Base-by-base conservation (phyloP, 2,888 invertebrate genomes). In the Andrena haemorrhoa region DNA sequence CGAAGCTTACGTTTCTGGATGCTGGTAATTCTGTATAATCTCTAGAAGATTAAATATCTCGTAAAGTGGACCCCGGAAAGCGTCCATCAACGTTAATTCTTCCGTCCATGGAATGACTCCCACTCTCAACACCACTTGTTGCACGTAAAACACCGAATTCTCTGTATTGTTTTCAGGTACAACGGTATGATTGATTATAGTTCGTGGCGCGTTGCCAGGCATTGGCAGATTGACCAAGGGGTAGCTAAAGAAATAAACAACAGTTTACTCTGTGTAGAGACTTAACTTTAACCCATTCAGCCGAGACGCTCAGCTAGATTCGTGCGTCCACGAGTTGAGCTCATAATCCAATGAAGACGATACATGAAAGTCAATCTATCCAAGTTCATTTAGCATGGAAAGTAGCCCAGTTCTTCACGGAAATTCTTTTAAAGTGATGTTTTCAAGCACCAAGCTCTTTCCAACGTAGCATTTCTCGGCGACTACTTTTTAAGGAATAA, bases 1-100 rank as follows among this genome's bases (percentile, higher is more conserved):
- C 2, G 6, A 16, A 70, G 94, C 94, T 94, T 94, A 97, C 97
- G 95, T 96, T 90, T 96, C 95, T 41, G 95, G 94, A 89, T 96
- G 95, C 91, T 97, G 96, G 94, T 98, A 98, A 94, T 98, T 98
- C 90, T 97, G 96, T 84, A 99, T 96, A 77, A 97, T 95, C 94
- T 98, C 98, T 71, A 98, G 93, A 84, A 99, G 94, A 92, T 97
- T 96, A 94, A 99, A 99, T 29, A 97, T 97, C 95, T 98, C 98
- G 90, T 97, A 97, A 0, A 99, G 94, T 2, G 99, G 98, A 6
- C 97, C 98, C 90, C 98, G 95, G 94, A 98, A 98, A 61, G 98
- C 98, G 95, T 99, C 99, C 92, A 97, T 97, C 90, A 98, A 95
- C 87, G 96, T 96, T 87, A 98, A 94, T 88, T 97, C 97, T 83